phyloP scores from a whole-genome alignment of 2,797 vertebrate genomes.

The Acanthornis magna region DNA sequence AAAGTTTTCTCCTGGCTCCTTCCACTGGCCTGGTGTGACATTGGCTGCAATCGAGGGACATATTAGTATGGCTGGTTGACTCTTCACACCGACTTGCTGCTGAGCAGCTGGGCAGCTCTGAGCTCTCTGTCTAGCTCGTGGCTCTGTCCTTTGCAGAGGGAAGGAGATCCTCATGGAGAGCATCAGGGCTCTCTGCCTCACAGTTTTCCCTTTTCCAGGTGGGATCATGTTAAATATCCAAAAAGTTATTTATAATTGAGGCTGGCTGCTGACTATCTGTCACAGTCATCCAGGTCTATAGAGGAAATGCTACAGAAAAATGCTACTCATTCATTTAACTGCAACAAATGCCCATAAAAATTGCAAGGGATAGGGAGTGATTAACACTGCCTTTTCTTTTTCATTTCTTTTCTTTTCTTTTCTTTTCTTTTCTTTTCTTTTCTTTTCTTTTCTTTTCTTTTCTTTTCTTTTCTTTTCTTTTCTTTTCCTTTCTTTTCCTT shows the following conservation, averaged over 20 bases:
- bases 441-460: no score
- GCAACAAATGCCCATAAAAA: background rate
- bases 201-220: background rate
- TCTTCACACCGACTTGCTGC: background rate
- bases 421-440: no score
- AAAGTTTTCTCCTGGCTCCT: constrained; percentile 25
- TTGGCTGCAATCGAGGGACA: background rate
- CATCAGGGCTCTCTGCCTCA: background rate
- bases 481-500: no score
- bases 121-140: background rate
- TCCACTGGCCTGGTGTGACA: background rate
- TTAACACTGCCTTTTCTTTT: background rate
- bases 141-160: background rate
- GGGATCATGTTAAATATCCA: background rate
- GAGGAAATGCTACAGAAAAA: background rate
- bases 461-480: no score
- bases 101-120: background rate
- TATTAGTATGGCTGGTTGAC: background rate
- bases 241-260: constrained; percentile 3
- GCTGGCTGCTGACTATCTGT: background rate
- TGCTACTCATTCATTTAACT: background rate
- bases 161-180: background rate
- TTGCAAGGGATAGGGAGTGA: background rate
- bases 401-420: no score
- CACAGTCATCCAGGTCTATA: background rate